phyloP scores from a whole-genome alignment of 2,797 vertebrate species.

The Podarcis siculus region DNA sequence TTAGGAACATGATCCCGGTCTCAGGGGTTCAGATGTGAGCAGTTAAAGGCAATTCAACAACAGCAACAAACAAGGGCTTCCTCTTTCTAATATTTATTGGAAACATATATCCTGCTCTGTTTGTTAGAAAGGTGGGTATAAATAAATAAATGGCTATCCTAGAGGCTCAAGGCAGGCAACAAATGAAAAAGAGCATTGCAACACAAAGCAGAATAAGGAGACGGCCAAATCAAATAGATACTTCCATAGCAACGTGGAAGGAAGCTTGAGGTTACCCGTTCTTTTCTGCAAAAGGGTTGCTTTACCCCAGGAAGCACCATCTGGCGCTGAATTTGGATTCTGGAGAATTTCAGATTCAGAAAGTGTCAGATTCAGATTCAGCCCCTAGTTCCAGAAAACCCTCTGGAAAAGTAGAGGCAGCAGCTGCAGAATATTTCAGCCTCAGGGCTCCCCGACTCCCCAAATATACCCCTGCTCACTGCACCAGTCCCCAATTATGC shows the following conservation, averaged over 20 bases:
- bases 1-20: background rate
- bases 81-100: background rate
- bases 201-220: background rate
- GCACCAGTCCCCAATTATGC: background rate
- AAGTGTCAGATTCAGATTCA: too few species aligned
- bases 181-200: background rate
- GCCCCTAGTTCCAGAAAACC: background rate
- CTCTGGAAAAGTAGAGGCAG: background rate
- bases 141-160: background rate
- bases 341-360: background rate
- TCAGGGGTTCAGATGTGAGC: too few species aligned
- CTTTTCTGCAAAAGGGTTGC: too few species aligned
- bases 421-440: background rate
- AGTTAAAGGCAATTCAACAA: background rate
- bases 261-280: background rate
- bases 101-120: background rate
- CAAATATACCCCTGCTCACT: too few species aligned
- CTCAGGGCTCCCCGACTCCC: background rate
- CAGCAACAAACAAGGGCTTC: background rate
- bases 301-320: background rate
- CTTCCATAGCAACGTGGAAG: background rate
- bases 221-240: too few species aligned
- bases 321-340: background rate
- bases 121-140: background rate
- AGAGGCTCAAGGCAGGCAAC: background rate